A percentile compares a stretch with the other conserved stretches of the same genome.
Conservation (phyloP, 2,888 invertebrate genomes). For the Pristionchus arcanus region DNA sequence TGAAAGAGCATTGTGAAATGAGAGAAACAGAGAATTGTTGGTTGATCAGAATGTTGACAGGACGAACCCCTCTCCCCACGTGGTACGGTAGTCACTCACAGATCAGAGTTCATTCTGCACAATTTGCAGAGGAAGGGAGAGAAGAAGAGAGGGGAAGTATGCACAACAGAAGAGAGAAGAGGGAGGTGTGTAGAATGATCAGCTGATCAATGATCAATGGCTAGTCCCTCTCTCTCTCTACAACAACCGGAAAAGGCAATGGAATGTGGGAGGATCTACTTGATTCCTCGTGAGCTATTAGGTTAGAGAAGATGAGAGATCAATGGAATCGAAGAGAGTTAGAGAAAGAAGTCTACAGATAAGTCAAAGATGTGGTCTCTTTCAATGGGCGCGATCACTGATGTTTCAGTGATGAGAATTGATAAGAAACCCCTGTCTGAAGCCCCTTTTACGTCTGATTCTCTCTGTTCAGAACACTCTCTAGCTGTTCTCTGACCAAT, state of each 20-base stretch:
- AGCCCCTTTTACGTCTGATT: background rate
- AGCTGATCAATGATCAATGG: constrained; percentile 31
- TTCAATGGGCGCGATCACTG: constrained; percentile 4
- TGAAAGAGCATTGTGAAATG: too few relatives aligned
- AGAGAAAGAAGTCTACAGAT: background rate
- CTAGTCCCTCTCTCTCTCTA: background rate
- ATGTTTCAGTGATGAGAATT: constrained; percentile 10
- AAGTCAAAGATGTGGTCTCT: background rate
- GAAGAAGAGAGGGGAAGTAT: background rate
- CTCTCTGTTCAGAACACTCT: background rate
- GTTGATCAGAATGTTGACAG: background rate
- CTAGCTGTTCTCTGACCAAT: background rate
- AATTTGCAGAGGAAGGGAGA: constrained; percentile 13
- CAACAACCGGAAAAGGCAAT: background rate
- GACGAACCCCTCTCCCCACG: background rate
- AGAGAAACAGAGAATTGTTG: background rate
- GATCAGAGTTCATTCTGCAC: background rate
- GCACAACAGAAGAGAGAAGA: background rate
- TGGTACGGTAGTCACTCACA: constrained; percentile 12
- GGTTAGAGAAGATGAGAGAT: constrained; percentile 6
- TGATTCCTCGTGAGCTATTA: background rate
- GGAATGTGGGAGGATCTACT: background rate
- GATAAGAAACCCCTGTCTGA: constrained; percentile 4
- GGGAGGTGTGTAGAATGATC: constrained; percentile 28
- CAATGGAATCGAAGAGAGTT: background rate